Evolutionary conservation across 2,797 vertebrate species (phyloP).

Genomic region (Lithobates pipiens): DNA sequence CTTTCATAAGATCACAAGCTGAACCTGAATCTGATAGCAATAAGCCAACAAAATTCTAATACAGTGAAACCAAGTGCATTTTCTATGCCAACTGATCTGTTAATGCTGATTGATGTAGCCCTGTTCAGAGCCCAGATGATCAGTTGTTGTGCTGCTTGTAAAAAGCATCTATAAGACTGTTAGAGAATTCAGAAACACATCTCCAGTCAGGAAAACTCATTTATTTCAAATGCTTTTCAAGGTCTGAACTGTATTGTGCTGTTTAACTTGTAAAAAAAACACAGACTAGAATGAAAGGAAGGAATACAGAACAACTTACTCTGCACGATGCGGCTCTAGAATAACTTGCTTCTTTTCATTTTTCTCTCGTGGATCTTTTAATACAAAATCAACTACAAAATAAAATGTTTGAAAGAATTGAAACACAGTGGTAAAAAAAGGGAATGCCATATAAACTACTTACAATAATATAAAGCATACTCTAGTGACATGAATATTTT

Average conservation of each 20-base stretch:
- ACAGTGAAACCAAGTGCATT: too few species aligned
- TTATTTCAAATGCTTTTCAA: neutral
- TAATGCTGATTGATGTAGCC: neutral
- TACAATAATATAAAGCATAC: neutral
- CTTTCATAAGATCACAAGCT: too few species aligned
- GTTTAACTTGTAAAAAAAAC: neutral
- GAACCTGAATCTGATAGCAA: too few species aligned
- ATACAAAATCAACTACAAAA: conserved; percentile 85
- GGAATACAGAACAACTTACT: conserved; percentile 78
- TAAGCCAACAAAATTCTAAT: too few species aligned
- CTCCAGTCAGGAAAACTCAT: neutral
- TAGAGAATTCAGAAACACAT: neutral
- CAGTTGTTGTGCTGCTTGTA: neutral
- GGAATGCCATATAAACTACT: neutral
- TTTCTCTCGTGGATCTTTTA: conserved; percentile 76
- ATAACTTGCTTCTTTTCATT: conserved; percentile 69
- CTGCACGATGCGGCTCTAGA: conserved; percentile 79
- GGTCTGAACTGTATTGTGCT: neutral
- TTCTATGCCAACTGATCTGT: too few species aligned
- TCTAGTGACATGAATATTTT: neutral
- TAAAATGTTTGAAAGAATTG: conserved; percentile 1
- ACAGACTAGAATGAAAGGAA: neutral
- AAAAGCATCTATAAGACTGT: neutral
- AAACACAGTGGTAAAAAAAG: neutral
- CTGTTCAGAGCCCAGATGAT: neutral